Evolutionary conservation across 1,140 invertebrate genomes (phyloP).

Genomic region (Muscidifurax raptorellus): DNA sequence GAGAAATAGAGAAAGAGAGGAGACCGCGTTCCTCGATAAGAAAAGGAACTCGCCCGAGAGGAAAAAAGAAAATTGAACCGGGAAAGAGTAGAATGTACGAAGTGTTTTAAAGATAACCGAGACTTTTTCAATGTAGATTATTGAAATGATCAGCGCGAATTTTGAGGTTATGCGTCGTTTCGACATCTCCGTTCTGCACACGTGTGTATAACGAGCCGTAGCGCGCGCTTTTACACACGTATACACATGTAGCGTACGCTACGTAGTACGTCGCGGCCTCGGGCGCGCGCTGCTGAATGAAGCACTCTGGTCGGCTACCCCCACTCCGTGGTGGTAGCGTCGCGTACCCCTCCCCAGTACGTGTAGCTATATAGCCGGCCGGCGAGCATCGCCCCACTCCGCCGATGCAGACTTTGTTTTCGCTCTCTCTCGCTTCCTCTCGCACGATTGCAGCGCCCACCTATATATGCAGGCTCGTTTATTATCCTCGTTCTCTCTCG

Average conservation of each 20-base stretch:
- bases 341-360: not conserved
- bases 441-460: not conserved
- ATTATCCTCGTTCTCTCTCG: conserved; percentile 5
- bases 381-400: not conserved
- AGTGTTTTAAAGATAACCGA: too few relatives aligned
- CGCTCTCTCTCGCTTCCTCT: conserved; percentile 44
- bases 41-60: not conserved
- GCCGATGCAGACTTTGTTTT: conserved; percentile 31
- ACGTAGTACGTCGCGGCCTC: conserved; percentile 23
- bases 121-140: too few relatives aligned
- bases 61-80: not conserved
- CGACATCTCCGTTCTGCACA: not conserved
- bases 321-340: not conserved
- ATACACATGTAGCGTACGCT: conserved; percentile 27
- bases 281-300: conserved; percentile 27
- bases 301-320: conserved; percentile 34
- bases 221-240: conserved; percentile 8
- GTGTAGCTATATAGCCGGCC: not conserved
- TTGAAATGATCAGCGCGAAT: not conserved
- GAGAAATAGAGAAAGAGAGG: not conserved
- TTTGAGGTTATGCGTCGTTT: conserved; percentile 1
- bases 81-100: not conserved
- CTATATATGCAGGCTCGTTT: not conserved
- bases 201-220: not conserved
- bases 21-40: not conserved